Percentiles rank a stretch among this genome's conserved stretches.
These are phyloP conservation scores for Platichthys flesus DNA, from an alignment of 2,113 vertebrate species.

Conservation along the genomic window DNA sequence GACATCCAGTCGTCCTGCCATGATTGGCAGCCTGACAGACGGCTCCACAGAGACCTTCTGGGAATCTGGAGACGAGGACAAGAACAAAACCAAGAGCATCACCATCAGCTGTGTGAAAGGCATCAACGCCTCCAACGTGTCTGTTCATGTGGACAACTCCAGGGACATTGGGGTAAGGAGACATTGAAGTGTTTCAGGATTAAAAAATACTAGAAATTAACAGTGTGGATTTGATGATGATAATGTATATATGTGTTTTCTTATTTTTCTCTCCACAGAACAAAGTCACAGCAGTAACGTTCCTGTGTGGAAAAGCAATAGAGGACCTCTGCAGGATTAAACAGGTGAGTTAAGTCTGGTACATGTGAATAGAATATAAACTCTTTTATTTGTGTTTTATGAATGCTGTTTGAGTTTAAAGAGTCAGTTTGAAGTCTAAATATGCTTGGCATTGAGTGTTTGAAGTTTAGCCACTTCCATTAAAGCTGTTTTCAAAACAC, in stretches of 20 bases:
- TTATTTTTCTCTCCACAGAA: slow-evolving; percentile 83
- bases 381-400: background rate
- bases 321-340: slow-evolving; percentile 99
- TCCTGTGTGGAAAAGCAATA: slow-evolving; percentile 93
- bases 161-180: slow-evolving; percentile 95
- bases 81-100: slow-evolving; percentile 99
- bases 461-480: background rate
- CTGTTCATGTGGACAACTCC: slow-evolving; percentile 98
- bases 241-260: background rate
- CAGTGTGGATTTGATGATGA: background rate
- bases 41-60: slow-evolving; percentile 99
- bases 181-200: background rate
- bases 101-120: slow-evolving; percentile 98
- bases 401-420: background rate
- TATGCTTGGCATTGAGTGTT: background rate
- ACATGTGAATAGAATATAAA: background rate
- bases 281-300: slow-evolving; percentile 98
- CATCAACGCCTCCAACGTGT: slow-evolving; percentile 92
- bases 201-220: background rate
- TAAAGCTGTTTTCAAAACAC: too few species aligned
- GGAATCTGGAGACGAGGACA: slow-evolving; percentile 99
- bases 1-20: slow-evolving; percentile 97
- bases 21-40: slow-evolving; percentile 98
- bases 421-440: background rate
- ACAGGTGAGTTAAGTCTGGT: slow-evolving; percentile 83